Evolutionary conservation across 2,797 vertebrate species (phyloP).

Genomic region (Gouania willdenowi): DNA sequence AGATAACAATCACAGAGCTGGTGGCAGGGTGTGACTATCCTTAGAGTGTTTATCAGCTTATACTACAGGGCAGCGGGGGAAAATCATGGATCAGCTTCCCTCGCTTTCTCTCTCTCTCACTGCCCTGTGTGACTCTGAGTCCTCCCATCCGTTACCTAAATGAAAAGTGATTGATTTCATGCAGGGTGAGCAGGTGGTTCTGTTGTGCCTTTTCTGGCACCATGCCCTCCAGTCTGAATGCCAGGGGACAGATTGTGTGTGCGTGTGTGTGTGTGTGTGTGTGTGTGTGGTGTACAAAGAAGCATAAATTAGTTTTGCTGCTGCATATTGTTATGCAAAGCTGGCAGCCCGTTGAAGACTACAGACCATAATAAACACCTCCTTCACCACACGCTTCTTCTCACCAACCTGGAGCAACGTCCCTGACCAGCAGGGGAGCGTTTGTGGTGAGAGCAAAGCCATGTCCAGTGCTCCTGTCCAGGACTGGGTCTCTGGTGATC

Average conservation of each 20-base stretch:
- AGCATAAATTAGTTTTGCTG: conserved; percentile 32
- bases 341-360: conserved; percentile 43
- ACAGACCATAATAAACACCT: conserved; percentile 10
- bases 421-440: conserved; percentile 86
- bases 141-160: conserved; percentile 26
- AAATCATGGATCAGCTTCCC: conserved; percentile 51
- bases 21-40: conserved; percentile 31
- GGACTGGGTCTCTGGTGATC: conserved; percentile 83
- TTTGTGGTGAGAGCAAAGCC: conserved; percentile 86
- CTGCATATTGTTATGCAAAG: conserved; percentile 26
- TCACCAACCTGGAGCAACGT: conserved; percentile 85
- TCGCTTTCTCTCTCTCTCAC: conserved; percentile 6
- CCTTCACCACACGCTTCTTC: conserved; percentile 5
- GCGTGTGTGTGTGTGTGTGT: neutral
- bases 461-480: conserved; percentile 79
- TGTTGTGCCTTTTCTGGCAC: conserved; percentile 54
- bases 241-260: conserved; percentile 34
- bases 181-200: conserved; percentile 57
- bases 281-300: too few species aligned
- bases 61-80: conserved; percentile 43
- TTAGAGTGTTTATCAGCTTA: conserved; percentile 52
- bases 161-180: conserved; percentile 57
- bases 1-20: conserved; percentile 37
- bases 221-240: conserved; percentile 38
- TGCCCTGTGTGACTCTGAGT: neutral